Percentiles rank a stretch among this genome's conserved stretches.
Evolutionary conservation across 2,888 invertebrate species (phyloP).

Genomic region (Busseola fusca): DNA sequence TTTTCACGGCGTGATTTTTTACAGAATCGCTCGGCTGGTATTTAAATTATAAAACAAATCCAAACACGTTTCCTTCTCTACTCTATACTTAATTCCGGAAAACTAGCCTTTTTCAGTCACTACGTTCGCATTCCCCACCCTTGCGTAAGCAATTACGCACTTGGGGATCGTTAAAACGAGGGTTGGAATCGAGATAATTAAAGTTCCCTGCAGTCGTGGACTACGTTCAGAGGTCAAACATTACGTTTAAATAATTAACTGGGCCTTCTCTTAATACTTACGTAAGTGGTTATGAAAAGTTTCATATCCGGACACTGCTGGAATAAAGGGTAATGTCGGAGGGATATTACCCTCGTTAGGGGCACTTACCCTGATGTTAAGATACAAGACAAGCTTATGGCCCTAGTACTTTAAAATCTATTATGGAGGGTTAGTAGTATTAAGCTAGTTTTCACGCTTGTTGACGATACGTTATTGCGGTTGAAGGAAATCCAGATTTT

Average conservation of each 20-base stretch:
- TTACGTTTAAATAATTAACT: slow-evolving; percentile 67
- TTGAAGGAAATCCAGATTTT: slow-evolving; percentile 9
- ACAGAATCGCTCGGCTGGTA: too few relatives aligned
- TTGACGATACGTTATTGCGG: slow-evolving; percentile 26
- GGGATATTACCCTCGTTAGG: slow-evolving; percentile 58
- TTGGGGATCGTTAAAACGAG: slow-evolving; percentile 69
- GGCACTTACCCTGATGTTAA: slow-evolving; percentile 57
- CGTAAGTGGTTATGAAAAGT: slow-evolving; percentile 64
- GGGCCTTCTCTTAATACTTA: slow-evolving; percentile 59
- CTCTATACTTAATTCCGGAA: slow-evolving; percentile 49
- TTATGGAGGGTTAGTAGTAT: slow-evolving; percentile 44
- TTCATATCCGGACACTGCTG: slow-evolving; percentile 52
- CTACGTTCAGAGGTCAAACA: slow-evolving; percentile 66
- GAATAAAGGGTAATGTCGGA: slow-evolving; percentile 48
- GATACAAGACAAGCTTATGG: slow-evolving; percentile 42
- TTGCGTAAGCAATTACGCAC: slow-evolving; percentile 69
- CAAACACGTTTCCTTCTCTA: slow-evolving; percentile 25
- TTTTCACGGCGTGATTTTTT: too few relatives aligned
- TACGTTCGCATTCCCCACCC: slow-evolving; percentile 56
- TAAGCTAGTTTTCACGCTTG: slow-evolving; percentile 35
- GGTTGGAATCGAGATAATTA: slow-evolving; percentile 73
- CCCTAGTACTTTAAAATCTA: slow-evolving; percentile 60
- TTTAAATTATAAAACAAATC: slow-evolving; percentile 16
- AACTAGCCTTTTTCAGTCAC: slow-evolving; percentile 63
- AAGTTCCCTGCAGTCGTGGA: slow-evolving; percentile 68